Evolutionary conservation across 37 sponge, comb jelly and placozoan species (phyloP).

Genomic region (Ianthella basta): DNA sequence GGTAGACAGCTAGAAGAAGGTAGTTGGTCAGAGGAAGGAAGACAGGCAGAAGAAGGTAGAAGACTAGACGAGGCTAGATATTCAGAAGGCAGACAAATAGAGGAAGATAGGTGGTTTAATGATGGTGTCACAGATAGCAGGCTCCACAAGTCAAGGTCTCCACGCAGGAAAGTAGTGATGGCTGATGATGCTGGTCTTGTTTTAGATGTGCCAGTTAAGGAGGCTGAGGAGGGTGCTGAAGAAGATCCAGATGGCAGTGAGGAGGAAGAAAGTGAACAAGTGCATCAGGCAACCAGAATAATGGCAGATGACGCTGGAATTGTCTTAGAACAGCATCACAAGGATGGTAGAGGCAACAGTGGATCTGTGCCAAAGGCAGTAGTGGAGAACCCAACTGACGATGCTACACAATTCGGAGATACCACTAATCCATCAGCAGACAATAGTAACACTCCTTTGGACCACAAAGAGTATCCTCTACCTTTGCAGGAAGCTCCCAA

Average conservation of each 20-base stretch:
- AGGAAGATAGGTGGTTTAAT: too few relatives aligned
- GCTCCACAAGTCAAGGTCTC: too few relatives aligned
- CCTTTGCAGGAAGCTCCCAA: too few relatives aligned
- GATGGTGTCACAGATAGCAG: too few relatives aligned
- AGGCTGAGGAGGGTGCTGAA: neutral
- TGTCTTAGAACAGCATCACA: neutral
- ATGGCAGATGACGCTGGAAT: constrained; percentile 30
- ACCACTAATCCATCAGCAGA: too few relatives aligned
- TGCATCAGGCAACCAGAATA: neutral
- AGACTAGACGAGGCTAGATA: neutral
- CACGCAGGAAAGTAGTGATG: neutral
- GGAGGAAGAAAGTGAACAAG: neutral
- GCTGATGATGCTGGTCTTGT: constrained; percentile 13
- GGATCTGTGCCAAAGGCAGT: too few relatives aligned
- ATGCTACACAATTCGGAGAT: too few relatives aligned
- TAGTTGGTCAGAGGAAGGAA: neutral
- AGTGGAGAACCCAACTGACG: too few relatives aligned
- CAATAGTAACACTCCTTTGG: too few relatives aligned
- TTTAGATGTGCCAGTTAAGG: neutral
- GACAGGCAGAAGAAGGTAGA: neutral
- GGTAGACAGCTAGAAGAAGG: neutral
- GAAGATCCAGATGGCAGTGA: neutral
- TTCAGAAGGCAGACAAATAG: neutral
- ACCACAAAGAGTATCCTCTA: too few relatives aligned
- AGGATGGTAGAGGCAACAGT: too few relatives aligned